Conservation (phyloP, 2,113 vertebrate genomes). For the western clawed frog (Xenopus tropicalis) region DNA sequence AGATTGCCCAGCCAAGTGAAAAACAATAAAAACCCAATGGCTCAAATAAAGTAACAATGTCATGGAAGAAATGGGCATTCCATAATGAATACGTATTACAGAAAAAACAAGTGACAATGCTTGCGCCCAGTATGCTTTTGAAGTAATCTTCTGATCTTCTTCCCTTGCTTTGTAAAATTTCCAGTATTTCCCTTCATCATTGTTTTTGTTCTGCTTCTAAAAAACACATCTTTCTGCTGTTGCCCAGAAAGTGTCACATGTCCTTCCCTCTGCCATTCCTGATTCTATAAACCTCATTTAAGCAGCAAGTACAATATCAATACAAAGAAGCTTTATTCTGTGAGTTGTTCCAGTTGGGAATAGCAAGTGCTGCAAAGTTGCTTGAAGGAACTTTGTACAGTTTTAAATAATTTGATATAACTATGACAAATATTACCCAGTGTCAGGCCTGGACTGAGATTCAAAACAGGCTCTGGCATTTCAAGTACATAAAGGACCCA, state of each 20-base stretch:
- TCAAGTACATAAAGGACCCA: too few species aligned
- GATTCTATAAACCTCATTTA: too few species aligned
- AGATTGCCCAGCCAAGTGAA: constrained; percentile 8
- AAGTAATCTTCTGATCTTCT: not conserved
- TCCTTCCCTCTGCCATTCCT: not conserved
- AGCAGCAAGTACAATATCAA: too few species aligned
- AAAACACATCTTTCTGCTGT: not conserved
- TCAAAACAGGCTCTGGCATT: too few species aligned
- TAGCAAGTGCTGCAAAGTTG: too few species aligned
- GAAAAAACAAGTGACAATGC: constrained; percentile 2
- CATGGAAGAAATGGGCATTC: not conserved
- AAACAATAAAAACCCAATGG: not conserved
- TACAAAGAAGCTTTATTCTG: not conserved
- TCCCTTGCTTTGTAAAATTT: not conserved
- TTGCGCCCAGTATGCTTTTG: not conserved
- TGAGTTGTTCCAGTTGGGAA: too few species aligned
- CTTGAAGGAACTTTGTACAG: too few species aligned
- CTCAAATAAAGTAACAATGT: not conserved
- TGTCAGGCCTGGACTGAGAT: too few species aligned
- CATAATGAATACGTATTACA: constrained; percentile 1
- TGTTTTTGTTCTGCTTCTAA: not conserved
- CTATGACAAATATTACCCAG: too few species aligned
- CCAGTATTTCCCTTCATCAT: not conserved
- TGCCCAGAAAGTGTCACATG: not conserved
- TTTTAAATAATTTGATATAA: too few species aligned